A percentile compares a stretch with the other conserved stretches of the same genome.
phyloP scores from a whole-genome alignment of 2,113 vertebrate genomes.

The Anarhynchus alexandrinus region DNA sequence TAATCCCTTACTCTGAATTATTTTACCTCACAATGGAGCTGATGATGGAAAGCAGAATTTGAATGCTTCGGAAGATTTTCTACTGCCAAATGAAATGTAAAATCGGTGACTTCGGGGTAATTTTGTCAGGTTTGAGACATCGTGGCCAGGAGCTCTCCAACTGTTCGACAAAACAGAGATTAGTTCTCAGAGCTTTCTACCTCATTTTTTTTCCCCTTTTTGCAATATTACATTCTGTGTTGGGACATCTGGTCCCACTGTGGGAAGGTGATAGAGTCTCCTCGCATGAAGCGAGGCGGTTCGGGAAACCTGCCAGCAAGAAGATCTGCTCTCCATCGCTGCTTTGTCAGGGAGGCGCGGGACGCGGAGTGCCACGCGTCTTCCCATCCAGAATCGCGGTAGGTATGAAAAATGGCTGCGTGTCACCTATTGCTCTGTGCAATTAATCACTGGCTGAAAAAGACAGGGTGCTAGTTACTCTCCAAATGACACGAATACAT shows the following conservation, averaged over 20 bases:
- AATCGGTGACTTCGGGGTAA: slow-evolving; percentile 42
- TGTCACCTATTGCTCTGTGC: slow-evolving; percentile 6
- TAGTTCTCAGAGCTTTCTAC: slow-evolving; percentile 29
- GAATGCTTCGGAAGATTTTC: slow-evolving; percentile 23
- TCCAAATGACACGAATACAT: neutral
- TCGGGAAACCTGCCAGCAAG: slow-evolving; percentile 55
- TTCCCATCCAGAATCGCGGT: neutral
- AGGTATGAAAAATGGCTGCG: neutral
- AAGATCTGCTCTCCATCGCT: neutral
- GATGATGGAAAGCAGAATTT: slow-evolving; percentile 18
- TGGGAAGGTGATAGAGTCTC: slow-evolving; percentile 48
- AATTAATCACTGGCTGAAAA: slow-evolving; percentile 24
- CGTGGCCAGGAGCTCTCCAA: slow-evolving; percentile 44
- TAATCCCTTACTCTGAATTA: slow-evolving; percentile 2
- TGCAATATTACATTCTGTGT: neutral
- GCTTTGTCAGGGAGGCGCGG: neutral
- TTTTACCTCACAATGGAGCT: slow-evolving; percentile 8
- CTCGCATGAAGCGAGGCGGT: neutral
- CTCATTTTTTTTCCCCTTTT: neutral
- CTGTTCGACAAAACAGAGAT: slow-evolving; percentile 53
- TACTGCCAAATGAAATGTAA: slow-evolving; percentile 34
- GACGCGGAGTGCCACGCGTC: neutral
- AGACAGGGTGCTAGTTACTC: neutral
- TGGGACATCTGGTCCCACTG: slow-evolving; percentile 64
- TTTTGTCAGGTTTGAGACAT: neutral